Conservation (phyloP, 2,113 vertebrate species). For the Pedetes capensis region DNA sequence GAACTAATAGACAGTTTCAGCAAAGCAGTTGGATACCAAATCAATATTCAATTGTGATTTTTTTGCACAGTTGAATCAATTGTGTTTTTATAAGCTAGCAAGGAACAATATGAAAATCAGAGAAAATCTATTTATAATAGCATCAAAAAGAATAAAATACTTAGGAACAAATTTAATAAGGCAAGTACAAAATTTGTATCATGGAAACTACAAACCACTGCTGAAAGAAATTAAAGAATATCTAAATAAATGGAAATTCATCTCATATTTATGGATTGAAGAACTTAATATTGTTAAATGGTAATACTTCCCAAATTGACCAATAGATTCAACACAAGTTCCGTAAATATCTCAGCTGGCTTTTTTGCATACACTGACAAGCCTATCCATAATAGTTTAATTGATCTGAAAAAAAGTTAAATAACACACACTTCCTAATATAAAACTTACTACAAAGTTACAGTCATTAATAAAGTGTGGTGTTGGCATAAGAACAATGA, state of each 20-base stretch:
- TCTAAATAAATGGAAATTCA: background rate
- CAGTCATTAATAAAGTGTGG: background rate
- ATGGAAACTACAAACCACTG: background rate
- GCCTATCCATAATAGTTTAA: background rate
- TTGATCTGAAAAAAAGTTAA: background rate
- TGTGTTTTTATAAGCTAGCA: background rate
- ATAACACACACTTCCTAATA: background rate
- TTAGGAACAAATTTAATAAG: background rate
- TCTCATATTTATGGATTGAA: background rate
- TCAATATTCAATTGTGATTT: background rate
- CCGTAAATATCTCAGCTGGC: background rate
- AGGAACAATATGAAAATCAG: background rate
- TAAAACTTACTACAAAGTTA: background rate
- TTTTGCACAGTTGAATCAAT: too few relatives aligned
- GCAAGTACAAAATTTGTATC: background rate
- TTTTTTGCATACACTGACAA: background rate
- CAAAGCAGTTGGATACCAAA: background rate
- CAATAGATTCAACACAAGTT: background rate
- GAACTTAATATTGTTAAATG: background rate
- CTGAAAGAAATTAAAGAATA: background rate
- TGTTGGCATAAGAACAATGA: rapidly evolving
- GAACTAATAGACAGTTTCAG: background rate
- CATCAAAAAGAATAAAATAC: background rate
- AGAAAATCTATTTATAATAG: too few relatives aligned
- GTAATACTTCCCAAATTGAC: background rate